A percentile compares a stretch with the other conserved stretches of the same genome.
phyloP scores from a whole-genome alignment of 2,113 vertebrate species.

The Festucalex cinctus region DNA sequence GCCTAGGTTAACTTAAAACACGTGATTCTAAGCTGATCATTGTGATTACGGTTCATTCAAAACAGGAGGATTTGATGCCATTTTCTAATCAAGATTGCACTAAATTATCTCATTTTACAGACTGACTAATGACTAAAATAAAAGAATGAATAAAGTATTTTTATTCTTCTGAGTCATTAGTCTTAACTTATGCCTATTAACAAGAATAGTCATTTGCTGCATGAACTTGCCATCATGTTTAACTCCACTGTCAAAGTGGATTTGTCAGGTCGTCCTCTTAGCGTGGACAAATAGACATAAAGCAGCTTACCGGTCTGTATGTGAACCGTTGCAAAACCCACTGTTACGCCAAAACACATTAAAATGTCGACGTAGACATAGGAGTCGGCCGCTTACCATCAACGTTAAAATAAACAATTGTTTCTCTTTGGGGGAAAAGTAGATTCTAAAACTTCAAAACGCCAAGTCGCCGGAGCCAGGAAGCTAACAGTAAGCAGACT shows the following conservation, averaged over 20 bases:
- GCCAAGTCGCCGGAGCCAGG: not conserved
- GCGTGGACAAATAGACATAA: not conserved
- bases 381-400: not conserved
- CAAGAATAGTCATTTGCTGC: not conserved
- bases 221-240: too few species aligned
- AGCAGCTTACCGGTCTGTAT: not conserved
- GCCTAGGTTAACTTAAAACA: too few species aligned
- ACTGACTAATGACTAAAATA: too few species aligned
- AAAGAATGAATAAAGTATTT: too few species aligned
- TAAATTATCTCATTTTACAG: too few species aligned
- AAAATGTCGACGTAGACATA: not conserved
- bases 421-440: not conserved
- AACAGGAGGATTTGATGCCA: too few species aligned
- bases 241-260: not conserved
- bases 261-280: not conserved
- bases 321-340: not conserved
- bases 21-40: too few species aligned
- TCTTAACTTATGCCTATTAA: not conserved
- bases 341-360: not conserved
- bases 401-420: not conserved
- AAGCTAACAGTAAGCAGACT: constrained; percentile 16
- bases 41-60: too few species aligned
- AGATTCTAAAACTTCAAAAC: not conserved
- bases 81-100: too few species aligned
- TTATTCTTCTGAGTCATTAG: too few species aligned